Conservation (phyloP, 2,888 invertebrate genomes). For the Apantesis nais region DNA sequence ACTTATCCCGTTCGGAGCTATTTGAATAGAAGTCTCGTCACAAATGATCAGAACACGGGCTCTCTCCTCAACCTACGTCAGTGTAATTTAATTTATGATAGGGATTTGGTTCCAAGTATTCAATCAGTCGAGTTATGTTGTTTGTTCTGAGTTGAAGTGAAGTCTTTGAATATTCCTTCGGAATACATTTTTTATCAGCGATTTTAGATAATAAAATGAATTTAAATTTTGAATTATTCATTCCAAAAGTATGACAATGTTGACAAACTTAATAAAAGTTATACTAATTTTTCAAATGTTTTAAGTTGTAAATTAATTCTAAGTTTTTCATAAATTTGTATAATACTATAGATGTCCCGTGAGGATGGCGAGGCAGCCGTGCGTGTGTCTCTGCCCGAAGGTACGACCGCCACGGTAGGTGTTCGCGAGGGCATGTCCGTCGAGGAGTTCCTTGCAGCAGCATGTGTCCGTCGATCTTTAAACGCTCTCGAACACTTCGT, state of each 20-base stretch:
- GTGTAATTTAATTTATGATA: slow-evolving; percentile 47
- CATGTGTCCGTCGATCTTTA: slow-evolving; percentile 96
- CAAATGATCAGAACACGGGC: slow-evolving; percentile 35
- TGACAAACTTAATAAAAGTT: not conserved
- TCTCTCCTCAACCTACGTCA: slow-evolving; percentile 32
- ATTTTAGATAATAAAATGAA: slow-evolving; percentile 3
- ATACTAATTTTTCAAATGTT: not conserved
- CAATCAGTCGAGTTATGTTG: slow-evolving; percentile 41
- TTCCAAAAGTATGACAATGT: not conserved
- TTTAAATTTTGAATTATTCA: not conserved
- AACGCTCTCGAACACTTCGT: slow-evolving; percentile 98
- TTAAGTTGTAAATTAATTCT: not conserved
- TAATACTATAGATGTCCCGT: slow-evolving; percentile 90
- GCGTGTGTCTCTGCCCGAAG: slow-evolving; percentile 96
- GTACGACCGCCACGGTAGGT: slow-evolving; percentile 92
- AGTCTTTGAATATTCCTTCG: slow-evolving; percentile 20
- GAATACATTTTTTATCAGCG: slow-evolving; percentile 22
- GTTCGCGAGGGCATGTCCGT: slow-evolving; percentile 97
- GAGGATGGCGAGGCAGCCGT: slow-evolving; percentile 95
- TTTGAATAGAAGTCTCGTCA: slow-evolving; percentile 41
- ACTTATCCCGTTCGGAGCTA: slow-evolving; percentile 28
- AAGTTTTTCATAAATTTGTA: not conserved
- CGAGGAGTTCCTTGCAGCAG: slow-evolving; percentile 96
- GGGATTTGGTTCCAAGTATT: slow-evolving; percentile 41
- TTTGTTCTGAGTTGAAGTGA: slow-evolving; percentile 25